Conservation (phyloP, 2,888 invertebrate species). For the Drosophila meridiana region DNA sequence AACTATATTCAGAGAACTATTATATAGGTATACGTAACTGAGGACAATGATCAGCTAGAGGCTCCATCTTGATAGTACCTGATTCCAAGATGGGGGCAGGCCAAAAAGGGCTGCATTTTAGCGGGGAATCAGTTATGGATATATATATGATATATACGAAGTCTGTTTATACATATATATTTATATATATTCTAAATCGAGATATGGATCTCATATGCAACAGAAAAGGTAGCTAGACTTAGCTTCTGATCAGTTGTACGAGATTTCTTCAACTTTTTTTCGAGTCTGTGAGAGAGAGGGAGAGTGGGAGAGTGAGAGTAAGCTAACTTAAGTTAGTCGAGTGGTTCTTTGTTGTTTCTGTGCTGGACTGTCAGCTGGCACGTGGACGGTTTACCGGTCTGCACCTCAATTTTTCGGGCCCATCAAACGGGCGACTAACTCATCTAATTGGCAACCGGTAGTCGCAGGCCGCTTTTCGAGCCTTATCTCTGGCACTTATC, state of each 20-base stretch:
- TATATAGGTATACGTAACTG: neutral
- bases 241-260: neutral
- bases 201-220: neutral
- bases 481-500: conserved; percentile 49
- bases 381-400: conserved; percentile 43
- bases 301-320: neutral
- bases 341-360: neutral
- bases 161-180: no score
- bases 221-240: neutral
- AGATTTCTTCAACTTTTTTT: neutral
- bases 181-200: neutral
- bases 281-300: no score
- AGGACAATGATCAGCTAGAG: no score
- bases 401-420: conserved; percentile 54
- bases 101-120: no score
- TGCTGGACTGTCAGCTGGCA: conserved; percentile 44
- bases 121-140: no score
- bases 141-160: no score
- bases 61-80: no score
- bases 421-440: conserved; percentile 74
- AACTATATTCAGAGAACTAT: neutral
- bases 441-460: conserved; percentile 59
- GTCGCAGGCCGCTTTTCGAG: conserved; percentile 11
- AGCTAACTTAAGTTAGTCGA: conserved; percentile 2
- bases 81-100: no score